Base-by-base conservation (phyloP, 2,113 vertebrate genomes). In the Gavia stellata region DNA sequence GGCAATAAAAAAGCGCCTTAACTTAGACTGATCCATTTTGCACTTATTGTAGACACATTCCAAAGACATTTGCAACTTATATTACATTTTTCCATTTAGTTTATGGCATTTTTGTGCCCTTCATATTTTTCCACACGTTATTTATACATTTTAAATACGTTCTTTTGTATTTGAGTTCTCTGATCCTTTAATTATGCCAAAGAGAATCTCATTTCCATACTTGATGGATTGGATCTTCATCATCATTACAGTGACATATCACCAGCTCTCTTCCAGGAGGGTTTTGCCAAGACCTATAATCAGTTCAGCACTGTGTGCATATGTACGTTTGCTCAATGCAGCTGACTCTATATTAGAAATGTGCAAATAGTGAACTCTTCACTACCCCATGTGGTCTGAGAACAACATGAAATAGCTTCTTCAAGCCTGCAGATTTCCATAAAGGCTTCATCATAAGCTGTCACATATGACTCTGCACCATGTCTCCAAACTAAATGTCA, bases 11-110 rank as follows among this genome's bases (percentile, higher is more conserved):
- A 96, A 78, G 72, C 55, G 68, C 61, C 73, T 96, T 88, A 72
- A 80, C 84, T 86, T 86, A 84, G 84, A 82, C 90, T 92, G 93
- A 94, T 89, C 95, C 94, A 97, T 97, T 98, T 93, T 96, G 65
- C 33, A 61, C 87, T 96, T 94, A 96, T 95, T 96, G 84, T 74
- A 97, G 96, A 97, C 44, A 87, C 81, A 95, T 98, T 97, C 96
- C 96, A 96, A 97, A 95, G 71, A 87, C 58, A 81, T 92, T 94
- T 97, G 74, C 88, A 95, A 96, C 74, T 80, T 92, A 59, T 82
- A 93, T 95, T 94, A 95, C 74, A 92, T 97, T 96, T 94, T 96
- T 88, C 94, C 94, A 92, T 94, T 93, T 97, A 90, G 75, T 96
- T 95, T 97, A 94, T 42, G 47, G 95, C 93, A 91, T 94, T 97